Conservation (phyloP, 1,140 invertebrate species). For the Lasioglossum baleicum region DNA sequence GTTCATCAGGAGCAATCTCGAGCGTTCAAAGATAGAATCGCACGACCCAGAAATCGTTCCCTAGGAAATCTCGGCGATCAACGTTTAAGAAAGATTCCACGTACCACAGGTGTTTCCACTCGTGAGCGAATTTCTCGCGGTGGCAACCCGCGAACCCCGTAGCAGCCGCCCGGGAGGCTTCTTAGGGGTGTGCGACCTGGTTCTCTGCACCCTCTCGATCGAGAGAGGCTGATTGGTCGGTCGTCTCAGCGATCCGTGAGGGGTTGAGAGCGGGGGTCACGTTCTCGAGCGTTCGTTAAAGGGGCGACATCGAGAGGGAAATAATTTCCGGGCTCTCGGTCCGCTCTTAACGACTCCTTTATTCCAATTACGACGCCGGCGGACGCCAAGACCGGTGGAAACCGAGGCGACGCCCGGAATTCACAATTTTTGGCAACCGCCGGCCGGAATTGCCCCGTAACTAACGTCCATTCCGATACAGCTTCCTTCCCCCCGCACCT, state of each 20-base stretch:
- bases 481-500: not conserved
- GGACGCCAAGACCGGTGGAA: not conserved
- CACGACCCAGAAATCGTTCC: too few species aligned
- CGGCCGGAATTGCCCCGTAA: constrained; percentile 42
- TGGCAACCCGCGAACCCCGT: too few species aligned
- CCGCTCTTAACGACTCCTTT: constrained; percentile 27
- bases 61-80: too few species aligned
- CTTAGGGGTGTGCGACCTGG: not conserved
- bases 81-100: not conserved
- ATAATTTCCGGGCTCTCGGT: constrained; percentile 33
- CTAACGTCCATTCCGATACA: constrained; percentile 34
- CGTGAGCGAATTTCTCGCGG: not conserved
- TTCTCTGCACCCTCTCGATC: constrained; percentile 15
- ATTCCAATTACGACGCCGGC: constrained; percentile 5
- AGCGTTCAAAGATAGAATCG: too few species aligned
- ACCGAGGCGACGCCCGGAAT: not conserved
- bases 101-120: not conserved
- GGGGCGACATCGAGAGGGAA: constrained; percentile 35
- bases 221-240: constrained; percentile 29
- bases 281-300: constrained; percentile 29
- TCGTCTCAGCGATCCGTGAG: constrained; percentile 38
- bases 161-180: too few species aligned
- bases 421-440: constrained; percentile 1
- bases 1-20: too few species aligned
- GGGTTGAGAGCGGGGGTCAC: not conserved